These are phyloP conservation scores for Neosilurus mollespiculum DNA, from an alignment of 2,797 vertebrate species.

Conservation along the genomic window DNA sequence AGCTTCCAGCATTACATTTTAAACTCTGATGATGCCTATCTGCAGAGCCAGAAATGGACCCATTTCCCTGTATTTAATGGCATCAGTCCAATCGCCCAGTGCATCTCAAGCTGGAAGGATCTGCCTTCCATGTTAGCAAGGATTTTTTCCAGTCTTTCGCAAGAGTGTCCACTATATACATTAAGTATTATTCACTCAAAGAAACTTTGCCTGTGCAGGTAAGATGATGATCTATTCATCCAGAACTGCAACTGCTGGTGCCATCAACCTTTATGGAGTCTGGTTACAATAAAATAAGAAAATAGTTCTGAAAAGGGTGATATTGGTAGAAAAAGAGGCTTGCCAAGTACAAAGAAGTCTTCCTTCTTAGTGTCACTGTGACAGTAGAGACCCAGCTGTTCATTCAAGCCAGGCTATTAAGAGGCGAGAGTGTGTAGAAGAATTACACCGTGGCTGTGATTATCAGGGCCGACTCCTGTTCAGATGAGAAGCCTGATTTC, in stretches of 20 bases:
- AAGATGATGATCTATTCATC: background rate
- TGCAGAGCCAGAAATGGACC: background rate
- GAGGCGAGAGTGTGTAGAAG: background rate
- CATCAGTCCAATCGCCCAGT: background rate
- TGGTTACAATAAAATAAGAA: background rate
- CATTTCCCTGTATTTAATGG: background rate
- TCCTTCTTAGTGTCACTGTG: background rate
- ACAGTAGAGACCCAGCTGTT: background rate
- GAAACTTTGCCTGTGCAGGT: background rate
- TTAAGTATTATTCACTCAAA: background rate
- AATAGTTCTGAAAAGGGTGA: background rate
- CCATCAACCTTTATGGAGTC: background rate
- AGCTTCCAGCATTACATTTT: background rate
- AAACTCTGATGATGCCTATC: slow-evolving; percentile 1
- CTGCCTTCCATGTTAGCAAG: too few relatives aligned
- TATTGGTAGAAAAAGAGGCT: background rate
- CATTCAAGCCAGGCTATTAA: background rate
- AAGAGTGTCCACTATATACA: background rate
- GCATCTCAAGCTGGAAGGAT: background rate
- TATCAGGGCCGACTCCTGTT: slow-evolving; percentile 49
- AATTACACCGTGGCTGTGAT: slow-evolving; percentile 12
- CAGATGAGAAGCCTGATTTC: slow-evolving; percentile 43
- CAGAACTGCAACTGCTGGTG: background rate
- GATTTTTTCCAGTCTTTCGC: background rate
- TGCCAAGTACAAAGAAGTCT: background rate